Evolutionary conservation across 2,888 invertebrate species (phyloP), one percentile per base, ranked within the genome.

Genomic region (Acrobasis consociella): DNA sequence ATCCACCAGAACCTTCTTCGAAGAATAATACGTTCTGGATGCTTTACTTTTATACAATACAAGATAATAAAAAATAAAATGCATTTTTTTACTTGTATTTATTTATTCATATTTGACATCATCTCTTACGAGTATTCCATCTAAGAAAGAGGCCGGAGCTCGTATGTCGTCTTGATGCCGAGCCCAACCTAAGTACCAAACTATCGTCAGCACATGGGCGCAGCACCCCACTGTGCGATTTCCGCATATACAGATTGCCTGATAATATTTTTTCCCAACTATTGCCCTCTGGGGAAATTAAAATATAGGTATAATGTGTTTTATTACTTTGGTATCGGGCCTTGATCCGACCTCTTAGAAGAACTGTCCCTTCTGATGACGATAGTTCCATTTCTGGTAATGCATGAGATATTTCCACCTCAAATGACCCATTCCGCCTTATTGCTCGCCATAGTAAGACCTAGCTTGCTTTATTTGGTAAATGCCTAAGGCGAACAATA

Each of bases 401-500:
- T 3, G 7, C 42, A 42, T 42, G 3, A 42, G 42, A 42, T 42
- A 42, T 42, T 10, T 42, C 42, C 42, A 42, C 15, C 49, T 49
- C 15, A 49, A 49, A 49, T 15, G 49, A 11, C 2, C 15, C 49
- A n/a, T 49, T 49, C 13, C 42, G 42, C 11, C 42, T 42, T 42
- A 42, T 42, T 42, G 42, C 7, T 42, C 42, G 42, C 49, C 49
- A n/a, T 49, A 15, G 49, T 49, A 49, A 2, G 49, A 49, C 8
- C 49, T 49, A n/a, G 49, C 49, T n/a, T 49, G 49, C 11, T 49
- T 49, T 5, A 49, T 49, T 49, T 49, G 15, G 15, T 49, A 49
- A 49, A 49, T 49, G 15, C 59, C 58, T 38, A 59, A 53, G 0
- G 59, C 58, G n/a, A 63, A 59, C 53, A 63, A 17, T 38, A 37